Evolutionary conservation across 2,797 vertebrate genomes (phyloP).

Genomic region (Macropodus opercularis): DNA sequence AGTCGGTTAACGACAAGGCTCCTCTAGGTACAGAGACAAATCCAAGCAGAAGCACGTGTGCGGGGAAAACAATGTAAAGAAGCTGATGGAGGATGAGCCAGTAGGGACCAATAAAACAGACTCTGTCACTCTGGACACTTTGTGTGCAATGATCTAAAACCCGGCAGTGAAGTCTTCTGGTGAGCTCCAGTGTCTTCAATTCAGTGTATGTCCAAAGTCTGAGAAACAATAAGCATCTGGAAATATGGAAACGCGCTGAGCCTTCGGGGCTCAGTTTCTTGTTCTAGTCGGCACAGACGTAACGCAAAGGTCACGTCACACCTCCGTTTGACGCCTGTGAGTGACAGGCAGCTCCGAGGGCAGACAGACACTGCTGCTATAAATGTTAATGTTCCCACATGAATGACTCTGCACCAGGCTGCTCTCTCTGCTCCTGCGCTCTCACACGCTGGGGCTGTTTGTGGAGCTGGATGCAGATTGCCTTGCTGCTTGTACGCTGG

Average conservation of each 20-base stretch:
- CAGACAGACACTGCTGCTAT: slow-evolving; percentile 31
- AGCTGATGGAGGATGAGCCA: neutral
- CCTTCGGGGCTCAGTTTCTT: slow-evolving; percentile 37
- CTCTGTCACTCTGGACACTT: neutral
- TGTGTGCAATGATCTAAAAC: neutral
- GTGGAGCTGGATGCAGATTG: neutral
- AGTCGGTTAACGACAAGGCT: slow-evolving; percentile 61
- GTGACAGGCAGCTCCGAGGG: slow-evolving; percentile 68
- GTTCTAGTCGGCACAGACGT: slow-evolving; percentile 23
- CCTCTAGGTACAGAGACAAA: slow-evolving; percentile 52
- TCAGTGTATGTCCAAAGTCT: neutral
- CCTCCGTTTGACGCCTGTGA: slow-evolving; percentile 67
- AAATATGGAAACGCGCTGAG: slow-evolving; percentile 12
- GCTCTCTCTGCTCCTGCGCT: neutral
- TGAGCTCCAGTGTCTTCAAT: slow-evolving; percentile 7
- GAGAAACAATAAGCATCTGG: slow-evolving; percentile 7
- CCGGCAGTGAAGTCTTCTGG: neutral
- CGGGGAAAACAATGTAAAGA: neutral
- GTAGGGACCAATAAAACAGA: neutral
- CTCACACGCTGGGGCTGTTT: slow-evolving; percentile 17
- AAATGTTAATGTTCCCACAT: slow-evolving; percentile 81
- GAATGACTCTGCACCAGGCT: slow-evolving; percentile 51
- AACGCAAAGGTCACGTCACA: slow-evolving; percentile 70
- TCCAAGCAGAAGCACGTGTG: slow-evolving; percentile 45
- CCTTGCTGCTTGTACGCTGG: neutral